Evolutionary conservation across 2,797 vertebrate species (phyloP).

Genomic region (Graptemys geographica): DNA sequence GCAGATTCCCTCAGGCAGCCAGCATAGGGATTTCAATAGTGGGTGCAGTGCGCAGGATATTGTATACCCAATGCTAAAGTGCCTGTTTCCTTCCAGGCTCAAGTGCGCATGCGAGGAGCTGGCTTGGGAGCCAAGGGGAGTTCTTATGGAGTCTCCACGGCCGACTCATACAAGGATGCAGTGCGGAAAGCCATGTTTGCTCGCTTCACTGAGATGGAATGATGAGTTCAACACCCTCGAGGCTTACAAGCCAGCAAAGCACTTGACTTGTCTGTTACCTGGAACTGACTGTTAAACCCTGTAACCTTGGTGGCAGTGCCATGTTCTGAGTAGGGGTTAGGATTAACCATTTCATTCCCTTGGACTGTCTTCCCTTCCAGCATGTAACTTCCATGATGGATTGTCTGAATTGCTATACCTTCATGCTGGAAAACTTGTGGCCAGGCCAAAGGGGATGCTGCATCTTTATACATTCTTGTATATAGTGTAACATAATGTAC

Average conservation of each 20-base stretch:
- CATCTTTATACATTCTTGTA: slow-evolving; percentile 73
- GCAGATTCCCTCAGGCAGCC: not conserved
- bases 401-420: slow-evolving; percentile 40
- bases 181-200: slow-evolving; percentile 99
- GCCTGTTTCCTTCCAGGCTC: slow-evolving; percentile 84
- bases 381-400: slow-evolving; percentile 60
- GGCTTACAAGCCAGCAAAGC: not conserved
- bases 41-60: not conserved
- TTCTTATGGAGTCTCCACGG: slow-evolving; percentile 92
- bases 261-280: not conserved
- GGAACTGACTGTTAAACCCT: slow-evolving; percentile 67
- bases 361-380: slow-evolving; percentile 53
- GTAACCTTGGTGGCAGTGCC: slow-evolving; percentile 68
- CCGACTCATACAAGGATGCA: slow-evolving; percentile 97
- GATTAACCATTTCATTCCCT: slow-evolving; percentile 71
- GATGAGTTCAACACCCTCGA: not conserved
- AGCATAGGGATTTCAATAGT: not conserved
- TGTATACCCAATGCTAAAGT: slow-evolving; percentile 13
- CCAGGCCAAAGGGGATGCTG: slow-evolving; percentile 59
- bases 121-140: slow-evolving; percentile 96
- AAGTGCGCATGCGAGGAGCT: slow-evolving; percentile 94
- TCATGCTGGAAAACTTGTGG: slow-evolving; percentile 68
- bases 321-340: slow-evolving; percentile 65
- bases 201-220: slow-evolving; percentile 97
- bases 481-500: slow-evolving; percentile 77